phyloP scores from a whole-genome alignment of 2,888 invertebrate genomes.

The Camptogramma bilineatum region DNA sequence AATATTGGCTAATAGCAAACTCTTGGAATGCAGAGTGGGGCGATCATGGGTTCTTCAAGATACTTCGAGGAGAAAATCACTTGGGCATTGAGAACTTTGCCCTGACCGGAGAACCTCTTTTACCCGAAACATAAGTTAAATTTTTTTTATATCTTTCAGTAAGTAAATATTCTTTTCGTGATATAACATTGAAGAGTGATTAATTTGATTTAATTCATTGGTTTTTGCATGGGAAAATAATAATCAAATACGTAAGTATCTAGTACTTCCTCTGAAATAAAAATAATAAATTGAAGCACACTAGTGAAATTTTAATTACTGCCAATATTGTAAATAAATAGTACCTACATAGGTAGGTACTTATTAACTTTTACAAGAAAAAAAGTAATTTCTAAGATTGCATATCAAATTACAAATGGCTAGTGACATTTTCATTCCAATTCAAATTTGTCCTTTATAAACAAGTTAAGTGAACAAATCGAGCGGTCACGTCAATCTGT shows the following conservation, averaged over 20 bases:
- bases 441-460: conserved; percentile 67
- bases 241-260: too few species aligned
- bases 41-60: conserved; percentile 94
- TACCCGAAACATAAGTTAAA: not conserved
- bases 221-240: too few species aligned
- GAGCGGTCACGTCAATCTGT: conserved; percentile 70
- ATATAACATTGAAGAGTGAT: not conserved
- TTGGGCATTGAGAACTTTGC: conserved; percentile 90
- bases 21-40: conserved; percentile 98
- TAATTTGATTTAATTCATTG: not conserved
- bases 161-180: too few species aligned
- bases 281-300: too few species aligned
- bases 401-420: conserved; percentile 56
- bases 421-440: conserved; percentile 62
- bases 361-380: too few species aligned
- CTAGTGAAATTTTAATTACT: too few species aligned
- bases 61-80: conserved; percentile 91
- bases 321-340: too few species aligned
- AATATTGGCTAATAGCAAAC: conserved; percentile 96
- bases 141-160: not conserved
- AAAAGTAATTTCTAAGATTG: conserved; percentile 33
- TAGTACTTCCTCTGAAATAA: too few species aligned
- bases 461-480: conserved; percentile 81
- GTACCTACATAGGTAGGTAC: too few species aligned
- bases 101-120: conserved; percentile 88